A percentile compares a stretch with the other conserved stretches of the same genome.
phyloP scores from a whole-genome alignment of 2,888 invertebrate species.

The Hedychridium roseum region DNA sequence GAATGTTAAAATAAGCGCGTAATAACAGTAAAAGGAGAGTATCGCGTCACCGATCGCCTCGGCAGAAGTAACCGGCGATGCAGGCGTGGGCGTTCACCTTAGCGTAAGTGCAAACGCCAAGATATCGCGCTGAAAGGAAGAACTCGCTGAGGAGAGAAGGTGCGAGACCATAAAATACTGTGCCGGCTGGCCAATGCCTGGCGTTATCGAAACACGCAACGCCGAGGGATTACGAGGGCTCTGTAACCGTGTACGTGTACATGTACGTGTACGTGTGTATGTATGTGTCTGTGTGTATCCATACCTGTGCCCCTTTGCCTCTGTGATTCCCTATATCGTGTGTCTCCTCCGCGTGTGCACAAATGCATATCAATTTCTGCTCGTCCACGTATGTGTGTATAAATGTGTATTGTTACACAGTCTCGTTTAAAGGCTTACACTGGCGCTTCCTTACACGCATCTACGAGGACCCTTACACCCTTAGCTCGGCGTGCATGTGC shows the following conservation, averaged over 20 bases:
- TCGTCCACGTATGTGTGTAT: too few relatives aligned
- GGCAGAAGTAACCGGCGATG: constrained; percentile 7
- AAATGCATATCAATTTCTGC: too few relatives aligned
- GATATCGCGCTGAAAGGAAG: constrained; percentile 50
- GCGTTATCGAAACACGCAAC: constrained; percentile 61
- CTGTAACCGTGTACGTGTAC: constrained; percentile 5
- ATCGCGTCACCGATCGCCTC: constrained; percentile 33
- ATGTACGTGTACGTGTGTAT: constrained; percentile 33
- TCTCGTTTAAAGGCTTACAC: too few relatives aligned
- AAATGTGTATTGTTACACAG: too few relatives aligned
- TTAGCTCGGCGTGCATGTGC: too few relatives aligned
- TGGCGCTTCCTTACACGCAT: too few relatives aligned
- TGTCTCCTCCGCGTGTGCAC: too few relatives aligned
- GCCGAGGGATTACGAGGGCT: constrained; percentile 50
- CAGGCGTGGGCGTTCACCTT: constrained; percentile 38
- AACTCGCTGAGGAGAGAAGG: constrained; percentile 38
- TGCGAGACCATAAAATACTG: constrained; percentile 58
- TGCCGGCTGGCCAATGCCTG: constrained; percentile 35
- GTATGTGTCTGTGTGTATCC: too few relatives aligned
- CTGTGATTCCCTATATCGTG: too few relatives aligned
- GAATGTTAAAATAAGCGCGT: not conserved
- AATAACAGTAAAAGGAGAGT: constrained; percentile 4
- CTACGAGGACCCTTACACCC: too few relatives aligned
- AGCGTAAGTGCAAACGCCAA: constrained; percentile 37
- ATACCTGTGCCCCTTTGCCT: too few relatives aligned